These are phyloP conservation scores for Lucilia sericata DNA, from an alignment of 1,140 invertebrate species.

Conservation along the genomic window DNA sequence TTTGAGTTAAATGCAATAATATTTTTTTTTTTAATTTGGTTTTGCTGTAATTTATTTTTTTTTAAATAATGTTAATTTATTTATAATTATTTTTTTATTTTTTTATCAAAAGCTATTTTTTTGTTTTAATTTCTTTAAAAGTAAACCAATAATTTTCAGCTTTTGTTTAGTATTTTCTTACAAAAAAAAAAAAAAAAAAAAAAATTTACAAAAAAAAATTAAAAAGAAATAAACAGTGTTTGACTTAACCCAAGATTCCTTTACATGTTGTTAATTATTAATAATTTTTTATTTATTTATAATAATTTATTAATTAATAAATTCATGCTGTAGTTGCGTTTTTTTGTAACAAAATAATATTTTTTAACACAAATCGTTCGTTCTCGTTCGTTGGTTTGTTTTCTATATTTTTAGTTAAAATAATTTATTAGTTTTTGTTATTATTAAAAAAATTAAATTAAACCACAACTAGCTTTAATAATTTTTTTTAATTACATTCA, in stretches of 20 bases:
- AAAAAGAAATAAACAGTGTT: not conserved
- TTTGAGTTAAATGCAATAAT: conserved; percentile 61
- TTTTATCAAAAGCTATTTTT: not conserved
- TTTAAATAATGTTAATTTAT: not conserved
- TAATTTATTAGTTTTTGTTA: conserved; percentile 14
- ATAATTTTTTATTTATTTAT: not conserved
- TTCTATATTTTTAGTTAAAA: conserved; percentile 1
- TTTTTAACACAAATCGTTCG: conserved; percentile 29
- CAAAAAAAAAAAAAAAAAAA: not conserved
- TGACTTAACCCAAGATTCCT: not conserved
- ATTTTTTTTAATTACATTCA: not conserved
- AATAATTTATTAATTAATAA: not conserved
- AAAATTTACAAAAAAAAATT: not conserved
- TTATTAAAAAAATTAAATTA: not conserved
- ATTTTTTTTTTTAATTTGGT: conserved; percentile 49
- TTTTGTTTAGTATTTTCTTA: not conserved
- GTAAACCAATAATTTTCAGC: not conserved
- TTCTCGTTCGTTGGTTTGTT: conserved; percentile 40
- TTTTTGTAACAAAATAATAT: conserved; percentile 12
- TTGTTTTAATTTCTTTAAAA: not conserved
- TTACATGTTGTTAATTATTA: conserved; percentile 12
- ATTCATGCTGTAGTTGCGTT: conserved; percentile 40
- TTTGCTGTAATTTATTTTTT: conserved; percentile 6
- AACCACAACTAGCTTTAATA: not conserved
- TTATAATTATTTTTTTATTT: conserved; percentile 15